Conservation (phyloP, 2,888 invertebrate genomes). For the Agrotis clavis region DNA sequence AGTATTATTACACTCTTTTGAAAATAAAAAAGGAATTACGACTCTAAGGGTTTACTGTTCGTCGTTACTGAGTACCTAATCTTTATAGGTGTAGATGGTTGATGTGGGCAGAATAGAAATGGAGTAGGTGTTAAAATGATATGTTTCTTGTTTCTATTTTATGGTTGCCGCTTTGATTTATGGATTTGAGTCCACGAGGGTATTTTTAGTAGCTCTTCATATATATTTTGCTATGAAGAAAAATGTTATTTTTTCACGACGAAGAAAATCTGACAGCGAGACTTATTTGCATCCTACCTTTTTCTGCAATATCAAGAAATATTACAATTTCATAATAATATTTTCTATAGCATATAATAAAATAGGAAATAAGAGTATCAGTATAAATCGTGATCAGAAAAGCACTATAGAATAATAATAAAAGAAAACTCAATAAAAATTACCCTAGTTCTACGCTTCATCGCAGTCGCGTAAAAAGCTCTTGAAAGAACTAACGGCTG, state of each 20-base stretch:
- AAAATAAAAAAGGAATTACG: constrained; percentile 72
- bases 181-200: constrained; percentile 28
- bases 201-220: constrained; percentile 25
- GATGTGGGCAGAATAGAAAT: constrained; percentile 47
- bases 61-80: constrained; percentile 51
- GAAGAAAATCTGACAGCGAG: constrained; percentile 17
- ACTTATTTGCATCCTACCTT: constrained; percentile 33
- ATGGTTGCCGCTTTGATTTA: constrained; percentile 50
- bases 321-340: not conserved
- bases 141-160: constrained; percentile 50
- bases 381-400: not conserved
- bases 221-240: constrained; percentile 29
- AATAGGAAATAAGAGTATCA: not conserved
- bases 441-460: not conserved
- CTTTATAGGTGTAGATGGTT: constrained; percentile 50
- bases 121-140: constrained; percentile 49
- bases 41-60: constrained; percentile 55
- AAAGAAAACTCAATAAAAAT: not conserved
- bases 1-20: constrained; percentile 78
- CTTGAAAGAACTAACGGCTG: not conserved
- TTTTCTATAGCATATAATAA: not conserved
- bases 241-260: constrained; percentile 32
- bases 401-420: not conserved
- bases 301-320: constrained; percentile 19
- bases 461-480: not conserved